Base-by-base conservation (phyloP, 1,140 invertebrate genomes). In the Coptotermes formosanus region DNA sequence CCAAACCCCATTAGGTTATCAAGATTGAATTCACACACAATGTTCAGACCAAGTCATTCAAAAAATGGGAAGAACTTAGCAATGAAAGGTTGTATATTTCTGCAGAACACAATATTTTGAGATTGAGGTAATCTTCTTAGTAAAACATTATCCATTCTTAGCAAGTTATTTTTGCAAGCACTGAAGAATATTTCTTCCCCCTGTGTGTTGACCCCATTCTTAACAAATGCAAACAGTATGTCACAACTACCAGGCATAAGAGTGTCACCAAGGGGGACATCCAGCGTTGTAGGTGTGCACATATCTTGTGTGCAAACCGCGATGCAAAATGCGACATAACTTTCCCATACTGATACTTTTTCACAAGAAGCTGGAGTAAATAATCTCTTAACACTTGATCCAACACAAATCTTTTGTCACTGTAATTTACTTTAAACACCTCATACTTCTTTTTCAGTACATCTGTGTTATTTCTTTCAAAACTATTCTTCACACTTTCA, bases 131-230 rank as follows among this genome's bases (percentile, higher is more conserved):
- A 90, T 88, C 98, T 92, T 81, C 98, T 92, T 6, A 99, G 91
- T n/a, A 99, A 92, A 93, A 99, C 98, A 92, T 99, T 99, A 91
- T 98, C 99, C 95, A 99, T 98, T 89, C 98, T 93, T 0, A 99
- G 92, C 83, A 99, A 92, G 91, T 97, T 97, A 90, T 99, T 99
- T 91, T 99, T 99, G 88, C 97, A 98, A 32, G 96, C 94, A 82
- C 94, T 94, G 90, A 98, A 99, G 91, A 99, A 99, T 30, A 96
- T 90, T 25, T 97, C 95, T 90, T 98, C 97, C 89, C 99, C 99
- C 97, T 98, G 99, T 23, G 95, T 93, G 83, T 93, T 92, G 1
- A 99, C 97, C 89, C 96, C 95, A 69, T 96, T 94, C 91, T 99
- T 98, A 6, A 99, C 96, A 91, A 97, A 97, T 23, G 93, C 93